Percentiles rank a stretch among this genome's conserved stretches.
Conservation (phyloP, 2,797 vertebrate genomes). For the Halcyon leucocephala region DNA sequence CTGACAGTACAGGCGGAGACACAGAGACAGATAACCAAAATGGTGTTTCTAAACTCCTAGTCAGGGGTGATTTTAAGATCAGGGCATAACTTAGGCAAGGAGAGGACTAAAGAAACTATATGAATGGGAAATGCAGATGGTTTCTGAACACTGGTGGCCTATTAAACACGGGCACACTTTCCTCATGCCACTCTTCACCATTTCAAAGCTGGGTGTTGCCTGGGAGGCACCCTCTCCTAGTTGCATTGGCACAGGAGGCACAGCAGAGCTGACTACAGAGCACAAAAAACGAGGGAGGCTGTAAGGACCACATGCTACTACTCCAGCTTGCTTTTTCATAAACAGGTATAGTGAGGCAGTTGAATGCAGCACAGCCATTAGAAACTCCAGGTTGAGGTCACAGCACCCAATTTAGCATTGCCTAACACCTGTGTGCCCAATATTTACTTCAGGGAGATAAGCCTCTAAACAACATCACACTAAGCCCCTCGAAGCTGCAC, state of each 20-base stretch:
- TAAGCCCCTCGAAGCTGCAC: not conserved
- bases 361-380: not conserved
- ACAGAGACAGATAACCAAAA: not conserved
- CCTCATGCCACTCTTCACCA: fast-evolving
- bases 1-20: not conserved
- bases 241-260: not conserved
- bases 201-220: not conserved
- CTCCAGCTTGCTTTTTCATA: not conserved
- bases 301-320: fast-evolving
- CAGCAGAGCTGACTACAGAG: fast-evolving
- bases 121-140: not conserved
- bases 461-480: fast-evolving
- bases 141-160: not conserved
- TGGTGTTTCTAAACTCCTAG: not conserved
- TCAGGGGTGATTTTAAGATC: not conserved
- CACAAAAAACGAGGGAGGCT: not conserved
- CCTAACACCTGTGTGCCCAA: not conserved
- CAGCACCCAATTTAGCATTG: not conserved
- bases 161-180: fast-evolving
- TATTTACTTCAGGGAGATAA: not conserved
- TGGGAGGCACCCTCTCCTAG: fast-evolving
- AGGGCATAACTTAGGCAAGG: not conserved
- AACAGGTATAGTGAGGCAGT: not conserved
- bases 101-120: not conserved
- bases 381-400: not conserved